These are phyloP conservation scores for Helobdella robusta DNA, from an alignment of 2,888 invertebrate genomes.

Conservation along the genomic window DNA sequence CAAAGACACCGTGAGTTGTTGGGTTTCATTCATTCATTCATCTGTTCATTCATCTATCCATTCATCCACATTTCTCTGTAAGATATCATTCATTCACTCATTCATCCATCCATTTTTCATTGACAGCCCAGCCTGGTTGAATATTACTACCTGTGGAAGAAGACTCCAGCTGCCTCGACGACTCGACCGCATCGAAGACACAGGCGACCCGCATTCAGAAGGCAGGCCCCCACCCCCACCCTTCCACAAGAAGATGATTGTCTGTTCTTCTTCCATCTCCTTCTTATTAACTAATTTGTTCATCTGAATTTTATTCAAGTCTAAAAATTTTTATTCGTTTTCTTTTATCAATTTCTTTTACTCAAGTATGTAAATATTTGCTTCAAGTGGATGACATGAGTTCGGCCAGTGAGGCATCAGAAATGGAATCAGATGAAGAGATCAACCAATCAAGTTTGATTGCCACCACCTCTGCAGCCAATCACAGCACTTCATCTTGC, in stretches of 20 bases:
- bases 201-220: constrained; percentile 36
- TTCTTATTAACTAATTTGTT: neutral
- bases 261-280: constrained; percentile 35
- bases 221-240: constrained; percentile 32
- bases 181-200: constrained; percentile 74
- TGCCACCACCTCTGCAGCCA: neutral
- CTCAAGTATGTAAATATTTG: neutral
- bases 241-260: constrained; percentile 50
- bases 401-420: constrained; percentile 57
- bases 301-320: neutral
- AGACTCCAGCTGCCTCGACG: constrained; percentile 91
- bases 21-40: neutral
- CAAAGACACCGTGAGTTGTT: constrained; percentile 71
- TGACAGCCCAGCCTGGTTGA: constrained; percentile 81
- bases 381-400: constrained; percentile 53
- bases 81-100: neutral
- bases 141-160: constrained; percentile 99
- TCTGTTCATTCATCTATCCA: neutral
- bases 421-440: constrained; percentile 70
- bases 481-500: constrained; percentile 58
- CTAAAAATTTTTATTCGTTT: neutral
- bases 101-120: neutral
- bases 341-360: neutral
- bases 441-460: too few relatives aligned
- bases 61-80: neutral